Base-by-base conservation (phyloP, 2,888 invertebrate genomes). In the Lymantria monacha region DNA sequence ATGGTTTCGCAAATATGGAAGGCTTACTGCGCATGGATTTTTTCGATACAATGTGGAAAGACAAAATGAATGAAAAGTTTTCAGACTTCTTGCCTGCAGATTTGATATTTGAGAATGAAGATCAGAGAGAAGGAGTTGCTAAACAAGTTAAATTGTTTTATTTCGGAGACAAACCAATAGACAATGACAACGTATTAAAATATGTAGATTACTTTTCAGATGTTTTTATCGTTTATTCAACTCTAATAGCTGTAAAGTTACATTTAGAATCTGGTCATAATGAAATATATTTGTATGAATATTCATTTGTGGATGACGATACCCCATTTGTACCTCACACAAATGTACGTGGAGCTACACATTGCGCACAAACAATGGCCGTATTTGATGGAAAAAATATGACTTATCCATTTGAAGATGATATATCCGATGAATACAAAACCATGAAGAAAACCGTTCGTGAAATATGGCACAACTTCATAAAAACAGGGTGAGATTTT, bases 1-100 rank as follows among this genome's bases (percentile, higher is more conserved):
- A 75, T 44, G 83, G 83, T 3, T 77, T 83, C 59, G 49, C 76
- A 9, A 69, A 75, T n/a, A 80, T 77, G 81, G 83, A 83, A 62
- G 83, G 83, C 3, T 51, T 76, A 14, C 7, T 77, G 0, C 66
- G 76, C 10, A 22, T 75, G 12, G 30, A 41, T 0, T 30, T 60
- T 0, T 82, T 79, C 49, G 68, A 76, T 1, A 0, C 43, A 43
- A 15, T 30, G 0, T 79, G 76, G 76, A 74, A 69, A 48, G 7
- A 57, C 5, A 58, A 36, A 49, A 84, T 87, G 80, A 79, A 80
- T 64, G 55, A 70, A n/a, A 76, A 72, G 0, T 83, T 85, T 65
- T 70, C 79, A 0, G 74, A 83, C 13, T 85, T 81, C 47, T 37
- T 86, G 13, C 83, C 85, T 1, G 63, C 55, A 11, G 76, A 85